These are phyloP conservation scores for Metallyticus violacea DNA, from an alignment of 2,888 invertebrate species.

Conservation along the genomic window DNA sequence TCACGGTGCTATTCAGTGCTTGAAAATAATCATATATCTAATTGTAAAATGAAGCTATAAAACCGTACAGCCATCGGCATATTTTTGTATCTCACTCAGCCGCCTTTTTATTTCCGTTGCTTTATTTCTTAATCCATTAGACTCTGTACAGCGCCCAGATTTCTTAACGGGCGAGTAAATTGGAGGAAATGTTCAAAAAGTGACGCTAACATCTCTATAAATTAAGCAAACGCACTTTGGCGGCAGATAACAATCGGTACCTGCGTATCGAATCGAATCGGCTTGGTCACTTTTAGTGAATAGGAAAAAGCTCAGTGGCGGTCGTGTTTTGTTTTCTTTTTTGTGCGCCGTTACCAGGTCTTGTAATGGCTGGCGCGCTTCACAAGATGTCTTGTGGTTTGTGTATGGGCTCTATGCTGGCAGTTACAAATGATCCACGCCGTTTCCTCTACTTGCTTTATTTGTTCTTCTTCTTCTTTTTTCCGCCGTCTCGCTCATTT, in stretches of 20 bases:
- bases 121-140: too few relatives aligned
- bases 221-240: not conserved
- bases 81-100: too few relatives aligned
- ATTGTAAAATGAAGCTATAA: too few relatives aligned
- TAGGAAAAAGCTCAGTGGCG: not conserved
- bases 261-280: not conserved
- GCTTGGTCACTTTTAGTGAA: not conserved
- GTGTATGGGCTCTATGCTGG: not conserved
- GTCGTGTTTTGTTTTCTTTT: not conserved
- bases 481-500: not conserved
- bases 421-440: conserved; percentile 8
- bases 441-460: not conserved
- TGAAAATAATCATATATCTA: too few relatives aligned
- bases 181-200: not conserved
- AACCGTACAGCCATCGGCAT: too few relatives aligned
- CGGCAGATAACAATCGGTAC: not conserved
- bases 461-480: not conserved
- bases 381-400: not conserved
- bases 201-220: not conserved
- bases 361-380: not conserved
- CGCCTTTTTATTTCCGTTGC: too few relatives aligned
- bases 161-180: not conserved
- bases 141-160: not conserved
- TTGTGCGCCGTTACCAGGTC: not conserved
- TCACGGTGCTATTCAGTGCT: too few relatives aligned